These are phyloP conservation scores for Epinephelus moara DNA, from an alignment of 2,113 vertebrate genomes.

Conservation along the genomic window DNA sequence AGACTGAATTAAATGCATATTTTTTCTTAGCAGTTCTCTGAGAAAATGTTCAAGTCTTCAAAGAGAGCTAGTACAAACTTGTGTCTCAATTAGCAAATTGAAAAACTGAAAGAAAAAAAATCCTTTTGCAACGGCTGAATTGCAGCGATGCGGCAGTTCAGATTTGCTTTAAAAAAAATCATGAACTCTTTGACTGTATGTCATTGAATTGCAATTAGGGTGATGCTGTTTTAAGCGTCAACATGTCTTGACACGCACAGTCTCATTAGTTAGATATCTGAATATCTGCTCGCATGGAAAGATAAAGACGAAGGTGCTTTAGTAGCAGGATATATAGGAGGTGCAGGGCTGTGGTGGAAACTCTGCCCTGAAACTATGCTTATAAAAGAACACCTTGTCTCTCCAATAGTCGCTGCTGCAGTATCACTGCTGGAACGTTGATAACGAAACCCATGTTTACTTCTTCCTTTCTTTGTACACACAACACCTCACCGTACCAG, in stretches of 20 bases:
- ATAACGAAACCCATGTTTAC: constrained; percentile 48
- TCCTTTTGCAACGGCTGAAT: not conserved
- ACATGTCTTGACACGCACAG: constrained; percentile 18
- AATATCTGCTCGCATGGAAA: constrained; percentile 31
- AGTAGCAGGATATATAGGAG: constrained; percentile 41
- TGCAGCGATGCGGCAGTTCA: not conserved
- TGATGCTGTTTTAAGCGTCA: constrained; percentile 20
- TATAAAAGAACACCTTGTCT: constrained; percentile 65
- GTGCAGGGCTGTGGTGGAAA: constrained; percentile 26
- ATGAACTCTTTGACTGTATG: constrained; percentile 7
- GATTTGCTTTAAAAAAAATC: constrained; percentile 1
- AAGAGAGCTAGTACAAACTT: not conserved
- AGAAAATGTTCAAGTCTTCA: not conserved
- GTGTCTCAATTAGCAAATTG: not conserved
- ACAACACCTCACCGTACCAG: not conserved
- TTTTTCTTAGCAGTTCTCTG: not conserved
- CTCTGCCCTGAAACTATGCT: constrained; percentile 59
- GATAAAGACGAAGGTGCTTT: constrained; percentile 25
- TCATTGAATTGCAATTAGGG: constrained; percentile 20
- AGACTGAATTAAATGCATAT: not conserved
- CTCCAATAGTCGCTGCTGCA: constrained; percentile 38
- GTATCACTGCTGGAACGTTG: constrained; percentile 37
- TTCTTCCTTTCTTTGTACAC: not conserved
- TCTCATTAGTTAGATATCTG: constrained; percentile 38
- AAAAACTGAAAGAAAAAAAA: not conserved